Percentiles rank a stretch among this genome's conserved stretches.
phyloP scores from a whole-genome alignment of 2,797 vertebrate species.

The Catamblyrhynchus diadema region DNA sequence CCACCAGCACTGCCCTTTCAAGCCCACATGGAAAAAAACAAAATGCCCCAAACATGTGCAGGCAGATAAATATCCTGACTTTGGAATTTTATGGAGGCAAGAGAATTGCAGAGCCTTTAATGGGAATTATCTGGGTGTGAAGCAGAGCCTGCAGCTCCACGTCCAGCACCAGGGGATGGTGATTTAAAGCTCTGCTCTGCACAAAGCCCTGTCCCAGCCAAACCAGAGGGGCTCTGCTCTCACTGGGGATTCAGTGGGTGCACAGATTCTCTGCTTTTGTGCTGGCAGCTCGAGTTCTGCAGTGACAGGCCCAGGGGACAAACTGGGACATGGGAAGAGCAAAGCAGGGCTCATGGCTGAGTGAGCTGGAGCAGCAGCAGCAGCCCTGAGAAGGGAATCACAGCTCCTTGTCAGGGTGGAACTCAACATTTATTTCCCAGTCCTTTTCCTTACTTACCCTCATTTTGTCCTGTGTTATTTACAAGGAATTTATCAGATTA shows the following conservation, averaged over 20 bases:
- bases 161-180: fast-evolving
- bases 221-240: background rate
- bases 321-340: background rate
- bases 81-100: background rate
- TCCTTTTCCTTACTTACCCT: background rate
- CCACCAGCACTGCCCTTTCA: background rate
- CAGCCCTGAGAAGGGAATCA: background rate
- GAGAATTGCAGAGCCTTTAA: background rate
- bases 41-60: background rate
- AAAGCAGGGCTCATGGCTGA: background rate
- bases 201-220: background rate
- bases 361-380: background rate
- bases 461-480: background rate
- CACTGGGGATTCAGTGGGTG: background rate
- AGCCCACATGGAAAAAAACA: background rate
- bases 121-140: background rate
- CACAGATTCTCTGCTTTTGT: background rate
- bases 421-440: background rate
- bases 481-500: background rate
- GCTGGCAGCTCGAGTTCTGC: background rate
- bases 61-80: conserved; percentile 23
- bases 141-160: background rate
- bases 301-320: background rate
- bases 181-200: background rate
- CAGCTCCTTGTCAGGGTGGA: background rate